phyloP scores from a whole-genome alignment of 2,888 invertebrate genomes.

The Acleris laterana region DNA sequence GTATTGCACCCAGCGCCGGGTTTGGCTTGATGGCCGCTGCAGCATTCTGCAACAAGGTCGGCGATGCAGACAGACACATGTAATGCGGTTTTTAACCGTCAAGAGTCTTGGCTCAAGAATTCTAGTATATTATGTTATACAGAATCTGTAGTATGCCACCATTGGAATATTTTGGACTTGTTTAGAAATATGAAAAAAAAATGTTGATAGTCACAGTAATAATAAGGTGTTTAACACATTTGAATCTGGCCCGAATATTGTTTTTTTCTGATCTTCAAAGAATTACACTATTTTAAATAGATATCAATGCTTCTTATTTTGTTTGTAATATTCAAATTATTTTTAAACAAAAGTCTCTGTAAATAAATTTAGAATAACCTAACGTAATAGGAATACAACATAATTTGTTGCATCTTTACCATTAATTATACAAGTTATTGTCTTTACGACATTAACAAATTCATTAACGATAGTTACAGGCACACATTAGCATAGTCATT shows the following conservation, averaged over 20 bases:
- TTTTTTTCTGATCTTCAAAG: no score
- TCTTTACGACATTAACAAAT: conserved; percentile 3
- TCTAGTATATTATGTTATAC: no score
- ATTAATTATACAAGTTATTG: conserved; percentile 4
- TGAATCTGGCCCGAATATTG: neutral
- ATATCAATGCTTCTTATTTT: no score
- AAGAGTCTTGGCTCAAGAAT: no score
- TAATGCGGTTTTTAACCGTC: neutral
- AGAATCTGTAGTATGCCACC: no score
- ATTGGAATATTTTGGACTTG: neutral
- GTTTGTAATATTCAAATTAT: no score
- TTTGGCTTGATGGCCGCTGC: conserved; percentile 22
- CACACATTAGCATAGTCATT: conserved; percentile 19
- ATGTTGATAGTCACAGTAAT: neutral
- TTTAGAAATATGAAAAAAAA: neutral
- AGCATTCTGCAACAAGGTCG: conserved; percentile 23
- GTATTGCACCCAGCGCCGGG: conserved; percentile 13
- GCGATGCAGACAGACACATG: neutral
- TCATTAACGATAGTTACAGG: conserved; percentile 6
- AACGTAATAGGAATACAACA: neutral
- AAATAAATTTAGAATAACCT: neutral
- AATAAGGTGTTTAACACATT: neutral
- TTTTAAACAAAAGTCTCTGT: no score
- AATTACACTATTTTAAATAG: no score
- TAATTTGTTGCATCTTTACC: neutral